Evolutionary conservation across 2,888 invertebrate genomes (phyloP).

Genomic region (Thecophora atra): DNA sequence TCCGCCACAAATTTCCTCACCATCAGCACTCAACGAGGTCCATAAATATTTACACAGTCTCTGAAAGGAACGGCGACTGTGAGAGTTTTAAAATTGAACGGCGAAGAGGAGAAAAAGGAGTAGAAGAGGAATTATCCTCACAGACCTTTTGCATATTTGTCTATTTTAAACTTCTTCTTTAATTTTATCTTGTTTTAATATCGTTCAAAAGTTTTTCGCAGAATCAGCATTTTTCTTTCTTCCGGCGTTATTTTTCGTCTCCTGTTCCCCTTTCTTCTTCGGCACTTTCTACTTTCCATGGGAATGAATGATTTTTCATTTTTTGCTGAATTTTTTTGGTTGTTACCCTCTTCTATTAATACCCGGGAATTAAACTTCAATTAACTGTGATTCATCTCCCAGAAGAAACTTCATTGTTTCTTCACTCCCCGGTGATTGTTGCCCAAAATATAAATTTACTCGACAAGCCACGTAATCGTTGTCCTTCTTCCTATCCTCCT

Average conservation of each 20-base stretch:
- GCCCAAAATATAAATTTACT: background rate
- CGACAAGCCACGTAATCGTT: background rate
- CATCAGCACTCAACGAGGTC: conserved; percentile 3
- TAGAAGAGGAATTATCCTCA: too few species aligned
- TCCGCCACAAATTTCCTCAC: background rate
- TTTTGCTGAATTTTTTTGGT: background rate
- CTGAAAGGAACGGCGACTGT: background rate
- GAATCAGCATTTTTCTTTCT: conserved; percentile 3
- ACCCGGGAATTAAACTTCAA: conserved; percentile 44
- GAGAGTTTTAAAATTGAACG: too few species aligned
- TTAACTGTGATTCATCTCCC: conserved; percentile 42
- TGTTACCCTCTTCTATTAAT: conserved; percentile 30
- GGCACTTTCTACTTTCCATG: conserved; percentile 8
- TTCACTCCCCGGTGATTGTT: background rate
- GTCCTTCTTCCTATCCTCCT: background rate
- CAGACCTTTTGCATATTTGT: too few species aligned
- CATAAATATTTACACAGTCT: conserved; percentile 29
- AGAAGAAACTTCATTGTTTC: background rate
- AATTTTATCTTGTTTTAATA: background rate
- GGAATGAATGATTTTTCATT: conserved; percentile 36
- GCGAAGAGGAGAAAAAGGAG: too few species aligned
- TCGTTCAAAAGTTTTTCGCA: background rate
- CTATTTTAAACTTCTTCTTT: background rate
- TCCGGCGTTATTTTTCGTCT: background rate
- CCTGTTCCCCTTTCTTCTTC: background rate